A percentile compares a stretch with the other conserved stretches of the same genome.
Evolutionary conservation across 2,888 invertebrate genomes (phyloP).

Genomic region (Caenorhabditis zanzibari): DNA sequence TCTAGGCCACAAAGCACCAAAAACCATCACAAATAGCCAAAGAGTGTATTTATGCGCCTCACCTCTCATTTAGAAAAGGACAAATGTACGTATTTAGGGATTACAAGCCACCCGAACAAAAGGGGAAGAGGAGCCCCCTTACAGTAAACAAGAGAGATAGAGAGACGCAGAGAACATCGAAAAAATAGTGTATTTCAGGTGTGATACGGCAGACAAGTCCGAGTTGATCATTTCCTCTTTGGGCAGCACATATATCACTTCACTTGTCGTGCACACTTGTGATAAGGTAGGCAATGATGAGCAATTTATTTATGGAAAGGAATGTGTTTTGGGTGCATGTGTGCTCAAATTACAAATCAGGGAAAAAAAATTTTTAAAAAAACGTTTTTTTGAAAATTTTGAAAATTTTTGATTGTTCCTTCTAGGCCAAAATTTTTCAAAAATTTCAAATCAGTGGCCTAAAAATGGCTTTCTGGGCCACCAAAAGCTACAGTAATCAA

Average conservation of each 20-base stretch:
- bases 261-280: constrained; percentile 75
- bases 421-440: too few relatives aligned
- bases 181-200: constrained; percentile 64
- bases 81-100: constrained; percentile 60
- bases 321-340: not conserved
- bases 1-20: not conserved
- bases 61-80: not conserved
- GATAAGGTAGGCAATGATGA: constrained; percentile 43
- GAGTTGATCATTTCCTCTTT: constrained; percentile 71
- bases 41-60: not conserved
- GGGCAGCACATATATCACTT: constrained; percentile 71
- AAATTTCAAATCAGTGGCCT: too few relatives aligned
- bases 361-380: too few relatives aligned
- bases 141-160: constrained; percentile 45
- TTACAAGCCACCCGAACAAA: constrained; percentile 54
- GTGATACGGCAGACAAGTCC: constrained; percentile 67
- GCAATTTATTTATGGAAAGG: constrained; percentile 9
- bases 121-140: constrained; percentile 25
- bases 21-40: not conserved
- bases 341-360: not conserved
- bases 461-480: too few relatives aligned
- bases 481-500: too few relatives aligned
- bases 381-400: not conserved
- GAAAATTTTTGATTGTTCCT: too few relatives aligned
- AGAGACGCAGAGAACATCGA: constrained; percentile 6